Evolutionary conservation across 2,888 invertebrate genomes (phyloP).

Genomic region (Sarcophaga caerulescens): DNA sequence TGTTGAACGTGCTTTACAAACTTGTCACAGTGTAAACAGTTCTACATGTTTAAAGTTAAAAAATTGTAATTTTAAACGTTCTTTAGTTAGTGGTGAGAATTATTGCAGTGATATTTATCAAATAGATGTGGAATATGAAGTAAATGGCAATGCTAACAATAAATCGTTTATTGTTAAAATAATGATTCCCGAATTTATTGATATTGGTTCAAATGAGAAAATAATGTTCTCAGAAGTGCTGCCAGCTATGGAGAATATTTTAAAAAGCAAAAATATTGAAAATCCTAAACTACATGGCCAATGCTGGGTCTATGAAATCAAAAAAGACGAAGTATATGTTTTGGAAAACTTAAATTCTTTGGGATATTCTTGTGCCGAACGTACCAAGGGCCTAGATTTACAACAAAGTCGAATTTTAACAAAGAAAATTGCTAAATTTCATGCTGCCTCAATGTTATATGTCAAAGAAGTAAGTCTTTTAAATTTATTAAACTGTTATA

Average conservation of each 20-base stretch:
- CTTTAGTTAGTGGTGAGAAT: constrained; percentile 73
- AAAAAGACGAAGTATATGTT: constrained; percentile 72
- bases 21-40: constrained; percentile 39
- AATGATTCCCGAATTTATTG: constrained; percentile 72
- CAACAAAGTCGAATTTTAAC: constrained; percentile 82
- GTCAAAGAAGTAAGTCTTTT: constrained; percentile 79
- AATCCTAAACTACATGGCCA: constrained; percentile 72
- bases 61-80: constrained; percentile 56
- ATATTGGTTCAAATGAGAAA: constrained; percentile 72
- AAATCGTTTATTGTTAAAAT: constrained; percentile 72
- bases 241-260: constrained; percentile 71
- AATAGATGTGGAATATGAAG: constrained; percentile 66
- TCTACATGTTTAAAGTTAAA: constrained; percentile 36
- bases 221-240: constrained; percentile 72
- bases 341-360: constrained; percentile 80
- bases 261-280: constrained; percentile 42
- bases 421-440: constrained; percentile 82
- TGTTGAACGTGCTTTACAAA: constrained; percentile 41
- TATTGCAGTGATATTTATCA: constrained; percentile 76
- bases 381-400: constrained; percentile 82
- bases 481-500: neutral
- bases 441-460: constrained; percentile 83
- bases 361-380: constrained; percentile 82
- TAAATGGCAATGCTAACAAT: constrained; percentile 54
- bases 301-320: constrained; percentile 71